Base-by-base conservation (phyloP, 2,888 invertebrate species). In the Labia minor region DNA sequence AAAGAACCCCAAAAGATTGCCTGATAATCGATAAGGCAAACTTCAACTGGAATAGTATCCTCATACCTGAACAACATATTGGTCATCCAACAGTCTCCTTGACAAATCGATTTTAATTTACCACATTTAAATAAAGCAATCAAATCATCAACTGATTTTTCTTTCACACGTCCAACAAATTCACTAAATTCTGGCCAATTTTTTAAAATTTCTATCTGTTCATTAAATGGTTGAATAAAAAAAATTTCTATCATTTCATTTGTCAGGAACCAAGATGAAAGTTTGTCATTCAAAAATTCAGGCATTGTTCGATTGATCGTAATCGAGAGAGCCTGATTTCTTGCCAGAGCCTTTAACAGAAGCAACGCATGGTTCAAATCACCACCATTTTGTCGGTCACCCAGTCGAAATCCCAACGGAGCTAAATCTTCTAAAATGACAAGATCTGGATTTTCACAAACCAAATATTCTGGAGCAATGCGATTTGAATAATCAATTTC, bases 131-230 rank as follows among this genome's bases (percentile, higher is more conserved):
- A 3, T 3, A 26, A 26, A 6, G 3, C 26, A 6, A 26, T 6
- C 3, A 26, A 6, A 6, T 26, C 26, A 6, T 26, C 21, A 10
- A 18, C 26, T 11, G 19, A 14, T 4, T 66, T 8, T 10, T 1
- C 21, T 1, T 61, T 14, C 3, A 68, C 4, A 26, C 26, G 21
- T 1, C 20, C 49, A 1, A 11, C 64, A 37, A 63, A 66, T 10
- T 66, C 11, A 19, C 66, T 66, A 20, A 61, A 68, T 1, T 64
- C 68, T 1, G 18, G 6, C 68, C 68, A 68, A 18, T 18, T 19
- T 11, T 19, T 20, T 14, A 65, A 14, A 1, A 11, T 26, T 8
- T 26, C 26, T 26, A 26, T 26, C 8, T 26, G 26, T 26, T 26
- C 26, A 6, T 26, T 26, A 3, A 26, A 6, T 3, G 26, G 26